Percentiles rank a stretch among this genome's conserved stretches.
phyloP scores from a whole-genome alignment of 2,888 invertebrate species.

The Alsophila aescularia region DNA sequence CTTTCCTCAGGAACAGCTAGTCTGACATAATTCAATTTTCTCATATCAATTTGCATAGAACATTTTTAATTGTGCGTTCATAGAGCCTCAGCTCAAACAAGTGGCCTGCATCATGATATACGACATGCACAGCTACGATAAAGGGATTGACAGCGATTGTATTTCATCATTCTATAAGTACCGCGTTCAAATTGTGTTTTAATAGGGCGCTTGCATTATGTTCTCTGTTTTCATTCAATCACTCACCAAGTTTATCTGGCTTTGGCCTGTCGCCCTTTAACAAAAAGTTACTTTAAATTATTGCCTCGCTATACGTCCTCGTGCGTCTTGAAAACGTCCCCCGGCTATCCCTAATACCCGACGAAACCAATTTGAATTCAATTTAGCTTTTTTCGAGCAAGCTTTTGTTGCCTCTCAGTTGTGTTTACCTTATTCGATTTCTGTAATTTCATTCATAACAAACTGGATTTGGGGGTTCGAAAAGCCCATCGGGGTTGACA shows the following conservation, averaged over 20 bases:
- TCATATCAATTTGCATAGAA: no score
- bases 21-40: no score
- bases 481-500: conserved; percentile 82
- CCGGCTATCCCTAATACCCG: conserved; percentile 81
- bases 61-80: no score
- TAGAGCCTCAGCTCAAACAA: no score
- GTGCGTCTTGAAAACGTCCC: conserved; percentile 75
- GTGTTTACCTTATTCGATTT: conserved; percentile 85
- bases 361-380: conserved; percentile 85
- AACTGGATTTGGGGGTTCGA: conserved; percentile 82
- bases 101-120: no score
- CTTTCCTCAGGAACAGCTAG: no score
- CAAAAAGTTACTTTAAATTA: conserved; percentile 80
- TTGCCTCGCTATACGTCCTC: conserved; percentile 66
- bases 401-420: conserved; percentile 84
- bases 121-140: not conserved
- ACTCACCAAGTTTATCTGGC: conserved; percentile 60
- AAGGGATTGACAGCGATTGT: not conserved
- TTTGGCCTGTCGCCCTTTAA: conserved; percentile 65
- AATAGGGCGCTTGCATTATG: conserved; percentile 16
- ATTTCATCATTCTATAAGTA: conserved; percentile 21
- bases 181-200: conserved; percentile 28
- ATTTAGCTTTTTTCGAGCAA: conserved; percentile 83
- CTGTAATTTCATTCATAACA: conserved; percentile 85
- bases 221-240: conserved; percentile 68